These are phyloP conservation scores for Tachycineta bicolor DNA, from an alignment of 2,113 vertebrate species.

Conservation along the genomic window DNA sequence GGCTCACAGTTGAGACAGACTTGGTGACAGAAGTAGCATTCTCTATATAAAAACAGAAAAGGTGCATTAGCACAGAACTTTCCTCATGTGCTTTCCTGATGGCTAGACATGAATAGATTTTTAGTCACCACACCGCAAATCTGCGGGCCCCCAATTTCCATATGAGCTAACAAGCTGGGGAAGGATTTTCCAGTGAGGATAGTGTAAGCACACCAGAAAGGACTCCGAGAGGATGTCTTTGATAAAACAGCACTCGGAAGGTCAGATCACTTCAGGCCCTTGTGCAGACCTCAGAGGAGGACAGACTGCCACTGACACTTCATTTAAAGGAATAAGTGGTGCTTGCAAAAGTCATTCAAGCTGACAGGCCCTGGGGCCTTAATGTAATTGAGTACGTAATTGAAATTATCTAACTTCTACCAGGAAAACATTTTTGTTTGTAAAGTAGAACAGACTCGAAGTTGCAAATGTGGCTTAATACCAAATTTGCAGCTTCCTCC, in stretches of 20 bases:
- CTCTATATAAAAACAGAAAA: slow-evolving; percentile 71
- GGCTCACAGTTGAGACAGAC: slow-evolving; percentile 67
- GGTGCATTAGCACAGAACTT: background rate
- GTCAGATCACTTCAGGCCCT: background rate
- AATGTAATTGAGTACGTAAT: background rate
- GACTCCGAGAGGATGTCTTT: background rate
- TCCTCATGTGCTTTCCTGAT: background rate
- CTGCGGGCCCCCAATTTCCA: background rate
- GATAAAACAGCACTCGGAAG: background rate
- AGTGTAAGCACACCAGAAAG: background rate
- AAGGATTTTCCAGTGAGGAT: background rate
- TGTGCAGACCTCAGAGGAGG: background rate
- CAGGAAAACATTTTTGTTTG: background rate
- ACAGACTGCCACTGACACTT: background rate
- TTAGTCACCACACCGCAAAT: background rate
- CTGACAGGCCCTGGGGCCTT: background rate
- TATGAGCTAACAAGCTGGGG: background rate
- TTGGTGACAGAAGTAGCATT: slow-evolving; percentile 72
- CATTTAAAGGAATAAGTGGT: background rate
- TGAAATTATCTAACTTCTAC: background rate
- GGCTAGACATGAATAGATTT: fast-evolving
- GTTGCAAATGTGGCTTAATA: background rate
- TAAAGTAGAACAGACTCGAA: background rate
- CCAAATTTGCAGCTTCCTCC: background rate
- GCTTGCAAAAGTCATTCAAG: background rate